Evolutionary conservation across 2,113 vertebrate species (phyloP).

Genomic region (Paramisgurnus dabryanus): DNA sequence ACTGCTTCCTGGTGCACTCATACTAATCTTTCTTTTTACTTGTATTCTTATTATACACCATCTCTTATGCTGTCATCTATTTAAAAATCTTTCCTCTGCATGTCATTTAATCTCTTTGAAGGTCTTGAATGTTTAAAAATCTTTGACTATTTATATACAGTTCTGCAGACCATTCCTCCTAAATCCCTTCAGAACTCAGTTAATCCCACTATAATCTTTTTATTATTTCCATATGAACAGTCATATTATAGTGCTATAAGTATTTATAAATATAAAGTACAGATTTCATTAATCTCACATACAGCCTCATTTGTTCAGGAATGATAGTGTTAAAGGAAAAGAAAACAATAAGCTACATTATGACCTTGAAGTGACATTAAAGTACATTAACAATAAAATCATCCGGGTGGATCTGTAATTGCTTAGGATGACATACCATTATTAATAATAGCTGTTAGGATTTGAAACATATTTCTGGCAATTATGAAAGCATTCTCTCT

Average conservation of each 20-base stretch:
- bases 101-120: conserved; percentile 33
- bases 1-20: neutral
- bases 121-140: conserved; percentile 1
- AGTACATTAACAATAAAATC: too few relatives aligned
- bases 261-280: conserved; percentile 15
- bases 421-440: too few relatives aligned
- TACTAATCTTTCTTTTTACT: neutral
- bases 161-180: conserved; percentile 6
- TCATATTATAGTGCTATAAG: neutral
- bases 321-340: too few relatives aligned
- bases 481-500: too few relatives aligned
- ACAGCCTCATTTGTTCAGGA: too few relatives aligned
- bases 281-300: neutral
- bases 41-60: neutral
- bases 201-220: conserved; percentile 30
- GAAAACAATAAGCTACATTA: too few relatives aligned
- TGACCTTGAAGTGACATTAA: too few relatives aligned
- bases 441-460: too few relatives aligned
- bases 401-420: too few relatives aligned
- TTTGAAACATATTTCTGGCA: too few relatives aligned
- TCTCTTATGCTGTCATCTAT: neutral
- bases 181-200: conserved; percentile 9
- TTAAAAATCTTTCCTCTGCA: neutral
- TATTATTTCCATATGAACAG: conserved; percentile 22
- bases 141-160: conserved; percentile 11